Percentiles rank a stretch among this genome's conserved stretches.
These are phyloP conservation scores for Medauroidea extradentata DNA, from an alignment of 1,140 invertebrate species.

Conservation along the genomic window DNA sequence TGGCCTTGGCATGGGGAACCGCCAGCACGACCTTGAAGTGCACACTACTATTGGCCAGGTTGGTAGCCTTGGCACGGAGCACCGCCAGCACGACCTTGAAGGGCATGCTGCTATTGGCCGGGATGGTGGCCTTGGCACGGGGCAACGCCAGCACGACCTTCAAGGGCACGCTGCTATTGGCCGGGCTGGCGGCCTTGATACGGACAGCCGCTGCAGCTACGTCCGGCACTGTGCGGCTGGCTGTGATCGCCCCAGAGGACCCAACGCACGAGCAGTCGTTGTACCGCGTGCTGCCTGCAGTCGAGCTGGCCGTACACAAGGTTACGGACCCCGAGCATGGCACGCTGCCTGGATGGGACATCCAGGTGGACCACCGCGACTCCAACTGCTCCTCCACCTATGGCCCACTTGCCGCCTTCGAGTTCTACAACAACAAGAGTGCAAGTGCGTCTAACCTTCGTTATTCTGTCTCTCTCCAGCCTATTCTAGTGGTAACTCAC, in stretches of 20 bases:
- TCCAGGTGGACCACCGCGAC: constrained; percentile 64
- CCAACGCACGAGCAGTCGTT: constrained; percentile 56
- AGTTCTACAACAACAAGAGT: constrained; percentile 63
- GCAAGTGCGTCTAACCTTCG: constrained; percentile 78
- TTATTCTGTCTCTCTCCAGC: too few species aligned
- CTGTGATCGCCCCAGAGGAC: constrained; percentile 63
- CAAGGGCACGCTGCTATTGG: neutral
- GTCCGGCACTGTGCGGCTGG: constrained; percentile 49
- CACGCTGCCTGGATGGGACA: constrained; percentile 59
- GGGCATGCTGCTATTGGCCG: too few species aligned
- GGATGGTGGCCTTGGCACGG: too few species aligned
- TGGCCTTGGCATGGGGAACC: neutral
- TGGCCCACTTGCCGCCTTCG: constrained; percentile 73
- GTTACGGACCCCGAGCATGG: constrained; percentile 52
- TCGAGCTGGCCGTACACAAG: constrained; percentile 64
- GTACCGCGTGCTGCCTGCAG: constrained; percentile 65
- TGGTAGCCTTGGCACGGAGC: too few species aligned
- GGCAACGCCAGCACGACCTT: too few species aligned
- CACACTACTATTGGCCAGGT: too few species aligned
- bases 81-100: too few species aligned
- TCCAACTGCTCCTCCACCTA: constrained; percentile 74
- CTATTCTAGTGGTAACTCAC: too few species aligned
- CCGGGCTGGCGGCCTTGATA: neutral
- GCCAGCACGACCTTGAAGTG: neutral
- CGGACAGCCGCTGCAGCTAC: neutral